Evolutionary conservation across 2,888 invertebrate genomes (phyloP), one percentile per base, ranked within the genome.

Genomic region (Sarcophaga variegata): DNA sequence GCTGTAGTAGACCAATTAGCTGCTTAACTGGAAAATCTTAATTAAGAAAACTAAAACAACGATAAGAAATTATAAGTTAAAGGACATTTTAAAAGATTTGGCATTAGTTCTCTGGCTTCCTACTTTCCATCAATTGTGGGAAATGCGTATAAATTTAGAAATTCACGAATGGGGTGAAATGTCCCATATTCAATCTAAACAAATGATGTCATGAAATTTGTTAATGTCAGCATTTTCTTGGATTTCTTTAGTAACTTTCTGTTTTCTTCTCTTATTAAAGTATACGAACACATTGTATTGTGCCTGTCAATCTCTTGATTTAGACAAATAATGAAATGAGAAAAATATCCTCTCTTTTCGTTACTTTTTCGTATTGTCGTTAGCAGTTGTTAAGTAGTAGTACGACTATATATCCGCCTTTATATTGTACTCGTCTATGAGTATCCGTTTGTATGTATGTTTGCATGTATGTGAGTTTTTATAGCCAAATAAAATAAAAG

Each of bases 161-260:
- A 12, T 12, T 12, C 3, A 49, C 49, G 6, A 49, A 49, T 49
- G 14, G 2, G 54, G 54, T 17, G 54, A 54, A 54, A 54, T 54
- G 54, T 4, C 14, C 2, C n/a, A 59, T 12, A 64, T 71, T 49
- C 47, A 60, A 72, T 77, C 47, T 67, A 62, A 75, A 80, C 66
- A 71, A 83, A 66, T 72, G 63, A 83, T 77, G 69, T 86, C 72
- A 77, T 77, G 72, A 69, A 74, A 78, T 27, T 63, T 81, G 60
- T 69, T 75, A 77, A 76, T 70, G 81, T 86, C 86, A 83, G 86
- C 86, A 83, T 45, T 83, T 83, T 22, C 22, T 27, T 14, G 14
- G 54, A 25, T 63, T 63, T 11, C 20, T 69, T 22, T 64, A 62
- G 17, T 10, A 22, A 66, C 0, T 63, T 67, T 76, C 62, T 47